These are phyloP conservation scores for Diadophis punctatus DNA, from an alignment of 2,113 vertebrate genomes.

Conservation along the genomic window DNA sequence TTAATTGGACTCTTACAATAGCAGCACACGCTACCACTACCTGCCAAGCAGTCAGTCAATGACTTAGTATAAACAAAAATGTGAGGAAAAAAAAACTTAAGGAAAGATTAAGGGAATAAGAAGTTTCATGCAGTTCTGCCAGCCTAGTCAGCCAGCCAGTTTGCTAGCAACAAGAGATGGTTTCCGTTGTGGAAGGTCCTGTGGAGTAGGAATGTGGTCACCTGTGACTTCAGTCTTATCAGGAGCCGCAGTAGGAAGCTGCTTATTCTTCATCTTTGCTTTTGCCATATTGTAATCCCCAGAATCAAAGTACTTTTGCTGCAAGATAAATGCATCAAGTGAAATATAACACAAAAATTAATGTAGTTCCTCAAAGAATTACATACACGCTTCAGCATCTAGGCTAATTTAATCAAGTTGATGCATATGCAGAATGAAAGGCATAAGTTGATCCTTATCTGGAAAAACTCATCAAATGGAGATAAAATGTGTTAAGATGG, in stretches of 20 bases:
- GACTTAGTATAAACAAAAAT: slow-evolving; percentile 72
- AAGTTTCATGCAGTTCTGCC: slow-evolving; percentile 74
- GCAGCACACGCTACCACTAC: slow-evolving; percentile 75
- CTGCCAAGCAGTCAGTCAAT: slow-evolving; percentile 74
- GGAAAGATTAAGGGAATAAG: slow-evolving; percentile 77
- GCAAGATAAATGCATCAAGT: slow-evolving; percentile 49
- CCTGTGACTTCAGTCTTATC: slow-evolving; percentile 97
- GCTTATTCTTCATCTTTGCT: slow-evolving; percentile 98
- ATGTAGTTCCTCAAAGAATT: not conserved
- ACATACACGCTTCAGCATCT: not conserved
- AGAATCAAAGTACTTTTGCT: slow-evolving; percentile 99
- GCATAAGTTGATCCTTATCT: not conserved
- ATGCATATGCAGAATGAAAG: not conserved
- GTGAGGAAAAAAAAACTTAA: slow-evolving; percentile 63
- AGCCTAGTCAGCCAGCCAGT: slow-evolving; percentile 87
- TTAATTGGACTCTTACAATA: slow-evolving; percentile 69
- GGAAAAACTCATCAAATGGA: not conserved
- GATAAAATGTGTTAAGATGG: not conserved
- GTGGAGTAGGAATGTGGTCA: slow-evolving; percentile 97
- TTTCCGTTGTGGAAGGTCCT: slow-evolving; percentile 98
- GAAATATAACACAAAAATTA: not conserved
- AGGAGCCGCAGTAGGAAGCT: slow-evolving; percentile 85
- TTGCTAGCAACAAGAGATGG: slow-evolving; percentile 98
- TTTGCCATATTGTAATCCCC: slow-evolving; percentile 99
- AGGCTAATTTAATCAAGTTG: not conserved